Percentiles rank a stretch among this genome's conserved stretches.
Evolutionary conservation across 2,797 vertebrate genomes (phyloP).

Genomic region (Pseudomugil tenellus): DNA sequence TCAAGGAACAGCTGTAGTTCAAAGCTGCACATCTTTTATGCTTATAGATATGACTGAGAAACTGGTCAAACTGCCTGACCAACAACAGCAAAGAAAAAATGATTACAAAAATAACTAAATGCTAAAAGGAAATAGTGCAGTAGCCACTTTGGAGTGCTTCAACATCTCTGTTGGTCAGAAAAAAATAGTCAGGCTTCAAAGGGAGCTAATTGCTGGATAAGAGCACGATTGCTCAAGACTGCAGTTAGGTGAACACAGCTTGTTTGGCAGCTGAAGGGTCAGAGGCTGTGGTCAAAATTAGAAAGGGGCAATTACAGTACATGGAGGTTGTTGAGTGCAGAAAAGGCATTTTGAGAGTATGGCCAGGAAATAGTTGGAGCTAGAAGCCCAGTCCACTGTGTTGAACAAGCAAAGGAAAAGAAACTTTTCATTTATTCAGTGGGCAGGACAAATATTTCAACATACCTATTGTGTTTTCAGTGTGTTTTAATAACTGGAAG

Average conservation of each 20-base stretch:
- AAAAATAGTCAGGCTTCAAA: slow-evolving; percentile 22
- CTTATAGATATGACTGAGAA: slow-evolving; percentile 23
- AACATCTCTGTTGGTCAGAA: slow-evolving; percentile 28
- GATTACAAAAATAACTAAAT: slow-evolving; percentile 1
- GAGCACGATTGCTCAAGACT: slow-evolving; percentile 13
- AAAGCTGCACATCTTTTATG: background rate
- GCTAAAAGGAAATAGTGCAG: slow-evolving; percentile 2
- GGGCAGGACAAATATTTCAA: background rate
- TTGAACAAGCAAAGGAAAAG: background rate
- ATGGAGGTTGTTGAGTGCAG: slow-evolving; percentile 2
- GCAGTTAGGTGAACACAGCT: slow-evolving; percentile 31
- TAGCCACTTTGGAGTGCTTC: slow-evolving; percentile 41
- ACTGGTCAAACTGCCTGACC: background rate
- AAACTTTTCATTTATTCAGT: background rate
- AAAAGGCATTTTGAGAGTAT: background rate
- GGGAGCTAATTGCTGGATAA: slow-evolving; percentile 38
- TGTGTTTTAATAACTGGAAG: background rate
- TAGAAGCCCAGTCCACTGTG: background rate
- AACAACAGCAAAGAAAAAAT: background rate
- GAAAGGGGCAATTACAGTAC: slow-evolving; percentile 27
- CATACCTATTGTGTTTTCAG: background rate
- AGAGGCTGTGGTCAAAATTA: slow-evolving; percentile 31
- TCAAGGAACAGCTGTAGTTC: slow-evolving; percentile 22
- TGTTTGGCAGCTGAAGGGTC: slow-evolving; percentile 38
- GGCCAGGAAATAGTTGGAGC: background rate